Percentiles rank a stretch among this genome's conserved stretches.
Evolutionary conservation across 2,797 vertebrate species (phyloP).

Genomic region (Lepidocolaptes lacrymiger): DNA sequence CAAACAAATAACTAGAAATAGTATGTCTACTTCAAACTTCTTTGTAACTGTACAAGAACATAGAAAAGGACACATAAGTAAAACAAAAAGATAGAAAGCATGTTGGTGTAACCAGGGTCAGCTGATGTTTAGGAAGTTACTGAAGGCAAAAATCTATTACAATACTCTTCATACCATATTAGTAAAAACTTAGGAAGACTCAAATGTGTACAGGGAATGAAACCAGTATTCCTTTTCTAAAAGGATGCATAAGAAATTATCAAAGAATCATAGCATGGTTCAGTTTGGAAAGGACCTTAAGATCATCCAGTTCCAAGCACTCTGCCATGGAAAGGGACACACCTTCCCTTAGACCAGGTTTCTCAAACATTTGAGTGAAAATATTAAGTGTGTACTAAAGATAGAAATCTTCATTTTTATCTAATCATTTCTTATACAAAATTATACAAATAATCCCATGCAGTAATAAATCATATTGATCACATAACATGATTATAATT

Average conservation of each 20-base stretch:
- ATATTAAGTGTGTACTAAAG: background rate
- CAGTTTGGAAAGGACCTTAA: no score
- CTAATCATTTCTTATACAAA: background rate
- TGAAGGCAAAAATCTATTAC: no score
- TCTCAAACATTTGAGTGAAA: background rate
- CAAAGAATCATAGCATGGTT: no score
- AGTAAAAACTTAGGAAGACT: no score
- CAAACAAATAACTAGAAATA: background rate
- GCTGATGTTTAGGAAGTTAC: no score
- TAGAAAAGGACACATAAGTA: background rate
- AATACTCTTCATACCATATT: no score
- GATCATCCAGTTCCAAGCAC: background rate
- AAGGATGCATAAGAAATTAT: no score
- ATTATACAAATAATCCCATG: background rate
- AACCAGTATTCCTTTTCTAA: no score
- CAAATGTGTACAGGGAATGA: no score
- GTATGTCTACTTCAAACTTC: background rate
- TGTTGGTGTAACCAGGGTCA: no score
- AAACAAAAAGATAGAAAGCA: background rate
- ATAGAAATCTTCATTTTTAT: background rate
- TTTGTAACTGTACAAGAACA: background rate
- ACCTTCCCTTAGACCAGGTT: background rate
- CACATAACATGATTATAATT: background rate
- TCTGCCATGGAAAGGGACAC: no score
- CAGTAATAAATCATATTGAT: background rate